Evolutionary conservation across 37 sponge, comb jelly and placozoan genomes (phyloP).

Genomic region (Dysidea cf. avara): DNA sequence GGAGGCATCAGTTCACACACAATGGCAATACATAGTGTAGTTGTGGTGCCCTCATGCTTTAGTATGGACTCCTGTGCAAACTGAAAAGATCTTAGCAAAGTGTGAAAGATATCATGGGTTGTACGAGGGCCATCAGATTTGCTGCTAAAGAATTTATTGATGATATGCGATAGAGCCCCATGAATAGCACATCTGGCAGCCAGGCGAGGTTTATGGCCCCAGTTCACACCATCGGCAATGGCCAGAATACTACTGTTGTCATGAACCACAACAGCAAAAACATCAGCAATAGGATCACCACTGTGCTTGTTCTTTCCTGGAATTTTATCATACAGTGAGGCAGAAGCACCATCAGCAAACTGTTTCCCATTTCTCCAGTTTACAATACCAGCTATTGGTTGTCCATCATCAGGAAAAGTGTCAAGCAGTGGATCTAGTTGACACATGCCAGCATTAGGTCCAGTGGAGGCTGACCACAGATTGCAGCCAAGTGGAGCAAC

Average conservation of each 20-base stretch:
- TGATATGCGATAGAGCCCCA: slow-evolving; percentile 60
- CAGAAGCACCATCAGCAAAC: slow-evolving; percentile 58
- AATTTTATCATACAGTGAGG: slow-evolving; percentile 76
- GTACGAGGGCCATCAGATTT: not conserved
- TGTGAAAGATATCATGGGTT: slow-evolving; percentile 62
- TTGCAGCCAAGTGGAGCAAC: slow-evolving; percentile 39
- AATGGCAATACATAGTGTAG: slow-evolving; percentile 65
- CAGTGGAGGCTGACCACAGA: slow-evolving; percentile 56
- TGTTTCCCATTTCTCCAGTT: slow-evolving; percentile 57
- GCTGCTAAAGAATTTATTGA: slow-evolving; percentile 44
- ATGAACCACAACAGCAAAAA: slow-evolving; percentile 50
- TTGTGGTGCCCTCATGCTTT: slow-evolving; percentile 64
- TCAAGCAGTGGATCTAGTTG: slow-evolving; percentile 37
- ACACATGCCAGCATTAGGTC: slow-evolving; percentile 61
- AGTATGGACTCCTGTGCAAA: slow-evolving; percentile 70
- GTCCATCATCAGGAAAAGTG: slow-evolving; percentile 2
- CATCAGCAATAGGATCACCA: slow-evolving; percentile 91
- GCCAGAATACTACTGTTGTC: slow-evolving; percentile 63
- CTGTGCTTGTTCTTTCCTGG: slow-evolving; percentile 26
- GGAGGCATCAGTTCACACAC: slow-evolving; percentile 57
- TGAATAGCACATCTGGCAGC: slow-evolving; percentile 80
- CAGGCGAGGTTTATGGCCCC: slow-evolving; percentile 77
- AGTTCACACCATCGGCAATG: slow-evolving; percentile 78
- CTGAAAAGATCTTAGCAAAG: slow-evolving; percentile 65
- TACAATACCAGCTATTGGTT: slow-evolving; percentile 41